Evolutionary conservation across 1,140 invertebrate species (phyloP), one percentile per base, ranked within the genome.

Genomic region (Oedothorax gibbosus): DNA sequence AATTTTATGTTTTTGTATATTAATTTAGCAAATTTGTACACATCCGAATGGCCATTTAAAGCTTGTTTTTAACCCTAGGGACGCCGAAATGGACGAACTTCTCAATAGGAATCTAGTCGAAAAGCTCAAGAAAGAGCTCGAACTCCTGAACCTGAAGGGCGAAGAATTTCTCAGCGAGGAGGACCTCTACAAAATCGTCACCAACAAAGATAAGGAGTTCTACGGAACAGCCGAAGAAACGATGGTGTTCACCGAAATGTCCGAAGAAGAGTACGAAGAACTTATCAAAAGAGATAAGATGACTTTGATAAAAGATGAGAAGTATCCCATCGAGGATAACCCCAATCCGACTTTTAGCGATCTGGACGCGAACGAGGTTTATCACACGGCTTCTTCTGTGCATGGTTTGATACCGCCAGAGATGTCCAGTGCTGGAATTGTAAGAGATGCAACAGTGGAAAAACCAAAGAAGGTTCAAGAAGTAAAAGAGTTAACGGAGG

Each of bases 401-500:
- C 20, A 65, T n/a, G 53, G 49, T 66, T 50, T 69, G 8, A 71
- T 56, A 18, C 65, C 66, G 9, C 66, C 78, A 14, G 51, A 75
- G 21, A 18, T 75, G n/a, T 72, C 71, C 2, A 75, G 54, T 57
- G 11, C 72, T 75, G 69, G 50, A 53, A 56, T 75, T 57, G 57
- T 62, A 18, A 15, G 12, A 62, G 57, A 62, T 62, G 7, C 14
- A 1, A 54, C 20, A 7, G 35, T 21, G 21, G 56, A 71, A 20
- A 14, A 12, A 0, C 54, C 20, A 7, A 18, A 53, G 51, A 69
- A 81, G 50, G 6, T 10, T 11, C 54, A 75, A 68, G 18, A 66
- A 76, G 71, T 75, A 71, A 20, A 20, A 60, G 81, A 77, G 62
- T 65, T 87, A 21, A 87, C 86, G 5, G 88, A 88, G 73, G 88